Base-by-base conservation (phyloP, 2,113 vertebrate genomes). In the zebrafish (Danio rerio) region DNA sequence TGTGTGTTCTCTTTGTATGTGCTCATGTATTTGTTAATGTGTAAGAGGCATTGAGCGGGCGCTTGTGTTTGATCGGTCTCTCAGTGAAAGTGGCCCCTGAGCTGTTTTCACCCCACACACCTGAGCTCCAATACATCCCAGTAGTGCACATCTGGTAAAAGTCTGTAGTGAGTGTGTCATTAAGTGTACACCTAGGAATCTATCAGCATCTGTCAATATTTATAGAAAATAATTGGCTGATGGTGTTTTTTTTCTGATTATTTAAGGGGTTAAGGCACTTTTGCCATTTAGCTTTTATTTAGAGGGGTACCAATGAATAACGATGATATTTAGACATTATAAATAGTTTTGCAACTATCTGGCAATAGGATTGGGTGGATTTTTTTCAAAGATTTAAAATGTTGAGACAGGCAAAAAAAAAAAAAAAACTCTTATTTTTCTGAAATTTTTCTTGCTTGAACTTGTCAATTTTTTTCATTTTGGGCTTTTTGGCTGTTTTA, bases 11-110 rank as follows among this genome's bases (percentile, higher is more conserved):
- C 52, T 78, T 78, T 79, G 69, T 80, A 43, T 50, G 42, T 68
- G 61, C 72, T 53, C 13, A 21, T 81, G 58, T 55, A 53, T 74
- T 56, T 83, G 82, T 72, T 50, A 55, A 58, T 80, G 76, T 63
- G 43, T 76, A 49, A 61, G 18, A 49, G 18, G 56, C n/a, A 18
- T 76, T 61, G 73, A 47, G 40, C 10, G 12, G 1, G n/a, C 5
- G 56, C 7, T 47, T 2, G 55, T 45, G 55, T 76, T 61, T 76
- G 73, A 77, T 77, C 13, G 49, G 45, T 63, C 13, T 50, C 6
- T 7, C 18, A 40, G 58, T 61, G 6, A 50, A 77, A 63, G 45
- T 31, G 10, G 7, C 45, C 20, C 74, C 15, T 50, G 45, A 77
- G 58, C 58, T 4, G 13, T 31, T 74, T 61, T 53, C 21, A 49